These are phyloP conservation scores for Apostichopus parvimensis DNA, from an alignment of 35 echinoderm and acorn worm species.

Conservation along the genomic window DNA sequence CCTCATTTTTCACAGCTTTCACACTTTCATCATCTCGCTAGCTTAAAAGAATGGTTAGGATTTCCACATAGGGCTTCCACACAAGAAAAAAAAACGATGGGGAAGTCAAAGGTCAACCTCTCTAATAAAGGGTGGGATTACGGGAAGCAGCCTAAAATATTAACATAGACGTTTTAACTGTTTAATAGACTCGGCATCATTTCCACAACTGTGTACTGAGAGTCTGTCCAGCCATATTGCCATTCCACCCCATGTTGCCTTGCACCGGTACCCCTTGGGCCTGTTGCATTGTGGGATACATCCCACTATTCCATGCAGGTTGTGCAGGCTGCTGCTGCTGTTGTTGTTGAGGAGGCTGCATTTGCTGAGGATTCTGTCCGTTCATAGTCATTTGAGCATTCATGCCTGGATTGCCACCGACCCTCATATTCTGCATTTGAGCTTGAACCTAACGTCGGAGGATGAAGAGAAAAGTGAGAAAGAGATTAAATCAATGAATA, in stretches of 20 bases:
- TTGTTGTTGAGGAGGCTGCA: slow-evolving; percentile 27
- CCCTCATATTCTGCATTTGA: slow-evolving; percentile 65
- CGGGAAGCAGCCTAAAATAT: no score
- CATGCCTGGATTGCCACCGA: slow-evolving; percentile 4
- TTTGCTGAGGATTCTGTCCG: slow-evolving; percentile 38
- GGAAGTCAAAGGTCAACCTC: neutral
- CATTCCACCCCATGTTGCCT: slow-evolving; percentile 55
- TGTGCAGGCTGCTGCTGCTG: slow-evolving; percentile 38
- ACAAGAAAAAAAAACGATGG: neutral
- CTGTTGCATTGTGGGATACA: slow-evolving; percentile 54
- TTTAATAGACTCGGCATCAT: slow-evolving; percentile 29
- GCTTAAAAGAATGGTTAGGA: no score
- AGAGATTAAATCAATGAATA: neutral
- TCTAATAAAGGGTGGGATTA: neutral
- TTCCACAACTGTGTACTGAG: slow-evolving; percentile 88
- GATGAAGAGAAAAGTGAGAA: no score
- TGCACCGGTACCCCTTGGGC: slow-evolving; percentile 43
- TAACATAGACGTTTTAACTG: neutral
- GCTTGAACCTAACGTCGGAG: slow-evolving; percentile 52
- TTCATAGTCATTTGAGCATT: slow-evolving; percentile 43
- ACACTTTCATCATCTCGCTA: no score
- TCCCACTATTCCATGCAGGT: slow-evolving; percentile 29
- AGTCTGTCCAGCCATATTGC: slow-evolving; percentile 73
- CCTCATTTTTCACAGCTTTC: no score
- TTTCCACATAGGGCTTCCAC: neutral